These are phyloP conservation scores for Ophion ventricosus DNA, from an alignment of 2,888 invertebrate genomes.

Conservation along the genomic window DNA sequence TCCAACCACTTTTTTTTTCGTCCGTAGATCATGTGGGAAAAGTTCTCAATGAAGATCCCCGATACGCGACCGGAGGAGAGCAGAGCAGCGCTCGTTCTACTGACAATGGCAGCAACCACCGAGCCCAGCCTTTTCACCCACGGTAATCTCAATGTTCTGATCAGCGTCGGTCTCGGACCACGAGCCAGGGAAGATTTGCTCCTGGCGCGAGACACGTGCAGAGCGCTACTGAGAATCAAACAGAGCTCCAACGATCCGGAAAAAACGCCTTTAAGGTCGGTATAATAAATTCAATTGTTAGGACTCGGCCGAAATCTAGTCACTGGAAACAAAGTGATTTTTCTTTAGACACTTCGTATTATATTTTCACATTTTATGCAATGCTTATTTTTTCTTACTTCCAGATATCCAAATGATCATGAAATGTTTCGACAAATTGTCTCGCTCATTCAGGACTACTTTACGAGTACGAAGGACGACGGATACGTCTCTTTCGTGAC, in stretches of 20 bases:
- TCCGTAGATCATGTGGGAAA: constrained; percentile 91
- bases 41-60: constrained; percentile 90
- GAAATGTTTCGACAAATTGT: constrained; percentile 85
- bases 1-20: constrained; percentile 3
- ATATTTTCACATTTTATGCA: neutral
- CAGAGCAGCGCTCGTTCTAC: constrained; percentile 89
- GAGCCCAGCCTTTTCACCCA: constrained; percentile 85
- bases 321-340: neutral
- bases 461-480: constrained; percentile 81
- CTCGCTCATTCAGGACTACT: constrained; percentile 84
- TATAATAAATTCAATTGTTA: constrained; percentile 34
- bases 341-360: neutral
- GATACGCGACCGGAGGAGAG: constrained; percentile 89
- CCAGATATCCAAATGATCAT: constrained; percentile 84
- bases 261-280: constrained; percentile 79
- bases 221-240: constrained; percentile 85
- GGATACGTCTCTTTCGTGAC: constrained; percentile 86
- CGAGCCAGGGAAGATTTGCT: constrained; percentile 84
- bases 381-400: neutral
- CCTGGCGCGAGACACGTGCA: constrained; percentile 86
- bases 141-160: constrained; percentile 90
- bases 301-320: neutral
- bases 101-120: constrained; percentile 90
- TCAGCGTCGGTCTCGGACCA: constrained; percentile 88
- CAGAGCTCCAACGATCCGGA: constrained; percentile 79